Evolutionary conservation across 2,113 vertebrate species (phyloP).

Genomic region (Pedionomus torquatus): DNA sequence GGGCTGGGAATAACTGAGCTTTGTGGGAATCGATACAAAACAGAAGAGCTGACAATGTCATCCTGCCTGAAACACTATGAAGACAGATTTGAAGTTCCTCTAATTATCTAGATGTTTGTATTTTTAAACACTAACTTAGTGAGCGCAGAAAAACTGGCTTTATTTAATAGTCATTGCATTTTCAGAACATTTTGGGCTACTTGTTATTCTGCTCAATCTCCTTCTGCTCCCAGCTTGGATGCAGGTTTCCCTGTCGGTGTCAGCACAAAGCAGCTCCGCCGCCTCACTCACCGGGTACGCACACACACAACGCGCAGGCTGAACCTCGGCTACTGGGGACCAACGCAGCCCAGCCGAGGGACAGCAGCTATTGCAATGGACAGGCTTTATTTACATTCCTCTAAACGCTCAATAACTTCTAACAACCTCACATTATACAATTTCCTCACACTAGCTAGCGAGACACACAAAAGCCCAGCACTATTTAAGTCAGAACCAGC

Average conservation of each 20-base stretch:
- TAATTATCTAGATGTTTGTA: conserved; percentile 38
- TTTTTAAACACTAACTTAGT: conserved; percentile 40
- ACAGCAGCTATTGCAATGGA: neutral
- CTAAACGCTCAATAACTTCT: neutral
- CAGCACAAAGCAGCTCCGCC: neutral
- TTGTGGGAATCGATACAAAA: conserved; percentile 47
- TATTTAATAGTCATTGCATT: neutral
- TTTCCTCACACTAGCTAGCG: neutral
- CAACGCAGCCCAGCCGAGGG: neutral
- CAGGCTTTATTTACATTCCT: neutral
- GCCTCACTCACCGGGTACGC: too few species aligned
- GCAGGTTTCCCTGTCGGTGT: conserved; percentile 8
- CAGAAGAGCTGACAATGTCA: conserved; percentile 50
- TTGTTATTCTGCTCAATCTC: neutral
- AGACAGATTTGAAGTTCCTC: conserved; percentile 55
- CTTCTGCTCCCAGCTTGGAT: neutral
- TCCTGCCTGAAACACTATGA: neutral
- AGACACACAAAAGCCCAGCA: neutral
- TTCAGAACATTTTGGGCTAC: conserved; percentile 1
- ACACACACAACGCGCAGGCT: neutral
- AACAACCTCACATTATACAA: neutral
- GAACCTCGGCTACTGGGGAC: neutral
- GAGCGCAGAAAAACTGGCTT: neutral
- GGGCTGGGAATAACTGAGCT: conserved; percentile 44
- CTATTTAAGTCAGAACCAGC: neutral